Evolutionary conservation across 2,113 vertebrate species (phyloP).

Genomic region (Pelodiscus sinensis): DNA sequence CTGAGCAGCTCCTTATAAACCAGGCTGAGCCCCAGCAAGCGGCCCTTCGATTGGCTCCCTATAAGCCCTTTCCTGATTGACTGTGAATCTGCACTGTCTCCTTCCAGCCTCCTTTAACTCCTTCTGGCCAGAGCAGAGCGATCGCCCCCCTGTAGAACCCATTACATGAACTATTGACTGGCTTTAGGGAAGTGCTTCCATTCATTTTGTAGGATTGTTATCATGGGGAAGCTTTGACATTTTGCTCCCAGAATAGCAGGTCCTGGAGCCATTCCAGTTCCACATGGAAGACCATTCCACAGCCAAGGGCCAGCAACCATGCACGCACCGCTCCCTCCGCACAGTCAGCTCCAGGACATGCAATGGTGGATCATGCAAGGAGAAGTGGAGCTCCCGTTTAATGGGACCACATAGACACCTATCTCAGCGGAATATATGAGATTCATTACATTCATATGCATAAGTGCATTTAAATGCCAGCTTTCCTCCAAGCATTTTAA

Average conservation of each 20-base stretch:
- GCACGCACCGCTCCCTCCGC: no score
- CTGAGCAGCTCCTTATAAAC: no score
- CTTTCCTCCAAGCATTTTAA: not conserved
- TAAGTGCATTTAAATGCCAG: not conserved
- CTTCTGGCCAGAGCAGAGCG: no score
- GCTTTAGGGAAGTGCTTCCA: not conserved
- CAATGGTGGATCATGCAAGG: not conserved
- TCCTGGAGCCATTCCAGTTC: not conserved
- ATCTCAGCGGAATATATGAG: not conserved
- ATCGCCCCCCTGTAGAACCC: not conserved
- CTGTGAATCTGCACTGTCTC: no score
- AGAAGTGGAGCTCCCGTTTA: not conserved
- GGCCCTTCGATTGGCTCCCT: no score
- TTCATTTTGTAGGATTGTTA: not conserved
- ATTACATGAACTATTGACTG: not conserved
- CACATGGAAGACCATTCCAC: not conserved
- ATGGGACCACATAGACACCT: not conserved
- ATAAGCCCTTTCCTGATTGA: no score
- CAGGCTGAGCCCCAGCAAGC: no score
- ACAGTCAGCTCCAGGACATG: no score
- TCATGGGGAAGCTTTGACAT: not conserved
- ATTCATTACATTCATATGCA: not conserved
- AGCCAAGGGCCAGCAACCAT: not conserved
- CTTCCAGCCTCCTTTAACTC: no score
- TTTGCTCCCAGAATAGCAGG: not conserved